phyloP scores from a whole-genome alignment of 2,113 vertebrate genomes.

The Calyptomena viridis region DNA sequence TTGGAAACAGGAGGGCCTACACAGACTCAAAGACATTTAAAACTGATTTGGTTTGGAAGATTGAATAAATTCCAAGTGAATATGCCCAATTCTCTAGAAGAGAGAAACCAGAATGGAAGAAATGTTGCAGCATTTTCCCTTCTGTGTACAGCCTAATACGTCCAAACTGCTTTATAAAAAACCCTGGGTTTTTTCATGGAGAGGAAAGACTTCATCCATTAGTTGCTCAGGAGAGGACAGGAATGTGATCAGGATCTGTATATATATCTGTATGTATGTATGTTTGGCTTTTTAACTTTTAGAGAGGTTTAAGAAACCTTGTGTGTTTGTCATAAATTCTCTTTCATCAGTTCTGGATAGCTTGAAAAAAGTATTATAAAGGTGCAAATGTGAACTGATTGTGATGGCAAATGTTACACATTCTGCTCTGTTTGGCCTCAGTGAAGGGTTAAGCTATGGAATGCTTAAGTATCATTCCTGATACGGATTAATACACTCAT shows the following conservation, averaged over 20 bases:
- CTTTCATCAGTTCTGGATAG: neutral
- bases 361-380: neutral
- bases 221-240: neutral
- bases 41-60: constrained; percentile 47
- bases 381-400: neutral
- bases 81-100: neutral
- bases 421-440: neutral
- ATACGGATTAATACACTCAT: neutral
- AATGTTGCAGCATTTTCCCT: neutral
- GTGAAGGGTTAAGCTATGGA: neutral
- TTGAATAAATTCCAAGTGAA: constrained; percentile 7
- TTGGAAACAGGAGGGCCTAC: constrained; percentile 52
- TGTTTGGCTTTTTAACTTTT: neutral
- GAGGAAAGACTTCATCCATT: neutral
- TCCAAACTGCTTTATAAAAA: neutral
- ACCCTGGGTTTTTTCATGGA: neutral
- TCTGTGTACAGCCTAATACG: neutral
- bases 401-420: neutral
- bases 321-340: neutral
- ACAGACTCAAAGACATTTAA: neutral
- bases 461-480: neutral
- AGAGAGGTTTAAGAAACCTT: neutral
- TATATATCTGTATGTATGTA: rapidly evolving
- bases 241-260: neutral
- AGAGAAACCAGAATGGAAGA: constrained; percentile 30